Conservation (phyloP, 2,113 vertebrate species). For the Illadopsis cleaveri region DNA sequence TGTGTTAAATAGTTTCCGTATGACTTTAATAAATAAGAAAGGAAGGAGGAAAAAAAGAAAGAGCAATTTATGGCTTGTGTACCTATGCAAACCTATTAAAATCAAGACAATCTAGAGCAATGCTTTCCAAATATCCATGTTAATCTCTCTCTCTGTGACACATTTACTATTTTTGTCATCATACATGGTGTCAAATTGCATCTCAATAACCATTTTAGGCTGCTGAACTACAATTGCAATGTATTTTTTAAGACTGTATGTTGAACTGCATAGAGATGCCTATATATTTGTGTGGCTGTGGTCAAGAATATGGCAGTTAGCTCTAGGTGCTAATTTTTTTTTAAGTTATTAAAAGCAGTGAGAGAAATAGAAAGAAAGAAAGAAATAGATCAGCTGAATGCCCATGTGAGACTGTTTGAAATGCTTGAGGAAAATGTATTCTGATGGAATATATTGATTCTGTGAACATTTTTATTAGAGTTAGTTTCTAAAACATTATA, state of each 20-base stretch:
- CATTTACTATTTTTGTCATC: background rate
- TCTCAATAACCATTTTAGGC: background rate
- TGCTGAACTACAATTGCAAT: background rate
- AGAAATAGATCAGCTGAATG: background rate
- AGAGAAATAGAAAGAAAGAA: background rate
- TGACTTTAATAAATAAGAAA: background rate
- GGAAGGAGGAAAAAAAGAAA: background rate
- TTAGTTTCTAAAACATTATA: background rate
- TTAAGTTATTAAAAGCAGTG: background rate
- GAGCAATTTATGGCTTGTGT: background rate
- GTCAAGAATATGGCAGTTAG: background rate
- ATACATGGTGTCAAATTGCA: background rate
- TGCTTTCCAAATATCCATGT: background rate
- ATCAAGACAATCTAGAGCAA: background rate
- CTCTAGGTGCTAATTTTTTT: background rate
- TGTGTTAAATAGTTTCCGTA: background rate
- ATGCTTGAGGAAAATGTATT: background rate
- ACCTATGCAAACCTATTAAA: background rate
- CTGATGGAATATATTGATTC: background rate
- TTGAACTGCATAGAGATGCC: background rate
- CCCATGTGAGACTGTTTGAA: background rate
- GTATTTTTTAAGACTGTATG: background rate
- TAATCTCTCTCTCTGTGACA: background rate
- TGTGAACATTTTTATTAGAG: background rate
- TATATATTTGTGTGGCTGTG: background rate